These are phyloP conservation scores for Abrostola triplasia DNA, from an alignment of 2,888 invertebrate species.

Conservation along the genomic window DNA sequence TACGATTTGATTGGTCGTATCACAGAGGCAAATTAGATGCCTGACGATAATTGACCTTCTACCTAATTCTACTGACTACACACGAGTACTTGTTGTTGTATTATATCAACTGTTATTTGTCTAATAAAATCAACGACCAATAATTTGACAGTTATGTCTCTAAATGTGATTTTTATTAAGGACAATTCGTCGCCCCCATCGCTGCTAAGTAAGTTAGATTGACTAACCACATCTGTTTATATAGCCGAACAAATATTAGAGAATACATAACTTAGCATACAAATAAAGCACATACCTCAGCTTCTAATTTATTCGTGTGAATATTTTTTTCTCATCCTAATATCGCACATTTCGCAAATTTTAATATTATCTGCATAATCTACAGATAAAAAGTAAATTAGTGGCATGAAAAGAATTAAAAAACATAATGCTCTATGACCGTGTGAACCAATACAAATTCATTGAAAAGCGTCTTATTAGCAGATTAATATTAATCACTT, in stretches of 20 bases:
- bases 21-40: constrained; percentile 6
- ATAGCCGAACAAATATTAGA: constrained; percentile 16
- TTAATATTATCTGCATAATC: constrained; percentile 43
- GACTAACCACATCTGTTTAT: constrained; percentile 57
- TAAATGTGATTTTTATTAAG: constrained; percentile 85
- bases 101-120: constrained; percentile 41
- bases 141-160: constrained; percentile 59
- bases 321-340: constrained; percentile 18
- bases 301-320: constrained; percentile 29
- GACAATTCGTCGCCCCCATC: constrained; percentile 83
- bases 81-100: constrained; percentile 5
- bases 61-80: not conserved
- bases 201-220: constrained; percentile 74
- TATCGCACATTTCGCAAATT: constrained; percentile 12
- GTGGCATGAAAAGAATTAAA: constrained; percentile 48
- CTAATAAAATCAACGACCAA: constrained; percentile 43
- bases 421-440: constrained; percentile 62
- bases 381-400: constrained; percentile 48
- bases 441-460: constrained; percentile 71
- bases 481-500: constrained; percentile 63
- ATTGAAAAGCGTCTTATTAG: constrained; percentile 68
- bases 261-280: constrained; percentile 1
- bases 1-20: constrained; percentile 35
- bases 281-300: constrained; percentile 5
- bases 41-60: not conserved